Percentiles rank a stretch among this genome's conserved stretches.
Evolutionary conservation across 2,888 invertebrate species (phyloP).

Genomic region (Nycteola revayana): DNA sequence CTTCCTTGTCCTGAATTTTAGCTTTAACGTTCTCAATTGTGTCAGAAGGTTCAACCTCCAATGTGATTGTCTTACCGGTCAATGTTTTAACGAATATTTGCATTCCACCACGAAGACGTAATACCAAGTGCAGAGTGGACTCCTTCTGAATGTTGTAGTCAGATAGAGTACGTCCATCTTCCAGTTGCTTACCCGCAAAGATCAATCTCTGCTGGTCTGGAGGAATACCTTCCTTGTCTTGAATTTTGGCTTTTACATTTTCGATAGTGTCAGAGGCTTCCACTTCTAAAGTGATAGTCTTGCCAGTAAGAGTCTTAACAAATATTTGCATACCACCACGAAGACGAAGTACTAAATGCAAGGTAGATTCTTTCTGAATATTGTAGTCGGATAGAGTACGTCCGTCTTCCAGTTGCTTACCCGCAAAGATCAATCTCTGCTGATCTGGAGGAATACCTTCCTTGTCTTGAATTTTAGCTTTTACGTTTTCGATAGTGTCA

Average conservation of each 20-base stretch:
- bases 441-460: slow-evolving; percentile 31
- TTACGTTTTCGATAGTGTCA: slow-evolving; percentile 28
- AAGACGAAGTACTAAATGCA: slow-evolving; percentile 21
- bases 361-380: slow-evolving; percentile 24
- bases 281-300: slow-evolving; percentile 22
- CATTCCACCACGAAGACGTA: slow-evolving; percentile 29
- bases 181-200: slow-evolving; percentile 28
- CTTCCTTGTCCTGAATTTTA: slow-evolving; percentile 29
- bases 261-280: slow-evolving; percentile 28
- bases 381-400: slow-evolving; percentile 22
- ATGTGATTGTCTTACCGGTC: slow-evolving; percentile 24
- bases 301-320: slow-evolving; percentile 25
- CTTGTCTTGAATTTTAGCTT: slow-evolving; percentile 28
- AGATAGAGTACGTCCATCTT: slow-evolving; percentile 17
- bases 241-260: slow-evolving; percentile 28
- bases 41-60: slow-evolving; percentile 24
- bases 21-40: slow-evolving; percentile 31
- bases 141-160: slow-evolving; percentile 31
- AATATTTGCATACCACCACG: slow-evolving; percentile 33
- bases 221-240: slow-evolving; percentile 28
- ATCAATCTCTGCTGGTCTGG: slow-evolving; percentile 29
- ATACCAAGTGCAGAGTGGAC: slow-evolving; percentile 16
- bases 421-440: slow-evolving; percentile 27
- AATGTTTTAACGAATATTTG: slow-evolving; percentile 27
- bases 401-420: slow-evolving; percentile 26